Conservation (phyloP, 2,113 vertebrate species). For the Regulus satrapa region DNA sequence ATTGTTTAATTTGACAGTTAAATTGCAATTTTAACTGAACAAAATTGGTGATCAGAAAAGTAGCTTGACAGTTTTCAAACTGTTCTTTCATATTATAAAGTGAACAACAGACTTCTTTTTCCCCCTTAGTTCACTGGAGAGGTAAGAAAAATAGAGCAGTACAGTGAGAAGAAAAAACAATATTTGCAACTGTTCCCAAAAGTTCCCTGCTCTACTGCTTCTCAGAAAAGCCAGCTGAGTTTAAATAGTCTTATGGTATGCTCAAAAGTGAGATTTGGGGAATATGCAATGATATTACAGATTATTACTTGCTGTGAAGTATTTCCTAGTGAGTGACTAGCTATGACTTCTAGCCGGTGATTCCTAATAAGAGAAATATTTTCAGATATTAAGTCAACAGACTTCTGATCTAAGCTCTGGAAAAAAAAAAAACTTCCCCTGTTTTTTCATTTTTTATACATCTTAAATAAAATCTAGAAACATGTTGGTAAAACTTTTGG, state of each 20-base stretch:
- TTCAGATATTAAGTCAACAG: not conserved
- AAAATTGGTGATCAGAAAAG: not conserved
- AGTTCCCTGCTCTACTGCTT: not conserved
- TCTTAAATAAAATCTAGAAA: not conserved
- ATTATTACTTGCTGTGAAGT: not conserved
- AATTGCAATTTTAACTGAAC: not conserved
- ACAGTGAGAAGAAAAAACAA: not conserved
- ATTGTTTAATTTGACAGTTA: not conserved
- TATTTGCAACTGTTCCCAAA: not conserved
- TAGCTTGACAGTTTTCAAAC: not conserved
- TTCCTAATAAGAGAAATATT: not conserved
- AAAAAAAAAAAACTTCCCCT: not conserved
- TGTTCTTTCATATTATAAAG: not conserved
- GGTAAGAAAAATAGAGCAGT: not conserved
- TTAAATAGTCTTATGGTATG: not conserved
- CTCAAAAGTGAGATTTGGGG: not conserved
- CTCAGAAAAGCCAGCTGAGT: not conserved
- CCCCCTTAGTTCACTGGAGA: not conserved
- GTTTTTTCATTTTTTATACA: not conserved
- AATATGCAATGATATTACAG: not conserved
- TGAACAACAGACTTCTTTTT: not conserved
- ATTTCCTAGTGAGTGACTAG: not conserved
- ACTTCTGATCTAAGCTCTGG: not conserved
- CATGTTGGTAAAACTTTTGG: not conserved
- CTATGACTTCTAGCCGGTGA: not conserved